Evolutionary conservation across 1,140 invertebrate genomes (phyloP).

Genomic region (Pachypsylla venusta): DNA sequence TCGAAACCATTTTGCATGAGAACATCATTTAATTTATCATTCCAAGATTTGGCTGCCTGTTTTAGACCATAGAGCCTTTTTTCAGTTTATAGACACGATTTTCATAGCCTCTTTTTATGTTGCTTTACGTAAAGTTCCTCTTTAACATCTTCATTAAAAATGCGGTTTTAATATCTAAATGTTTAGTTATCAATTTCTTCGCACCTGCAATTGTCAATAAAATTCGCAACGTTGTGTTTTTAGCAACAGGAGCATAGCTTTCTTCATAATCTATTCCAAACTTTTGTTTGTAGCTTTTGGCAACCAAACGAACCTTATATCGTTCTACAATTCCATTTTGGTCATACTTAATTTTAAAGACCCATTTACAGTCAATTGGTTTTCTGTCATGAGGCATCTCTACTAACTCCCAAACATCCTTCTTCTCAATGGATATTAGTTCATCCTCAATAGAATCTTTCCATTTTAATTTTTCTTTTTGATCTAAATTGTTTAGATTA

Average conservation of each 20-base stretch:
- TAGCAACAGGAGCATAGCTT: conserved; percentile 16
- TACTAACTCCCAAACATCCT: conserved; percentile 2
- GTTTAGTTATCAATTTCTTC: too few relatives aligned
- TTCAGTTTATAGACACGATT: conserved; percentile 23
- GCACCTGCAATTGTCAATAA: conserved; percentile 10
- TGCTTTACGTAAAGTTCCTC: too few relatives aligned
- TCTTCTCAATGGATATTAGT: not conserved
- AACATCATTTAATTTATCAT: conserved; percentile 21
- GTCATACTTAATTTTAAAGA: conserved; percentile 8
- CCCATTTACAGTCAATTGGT: not conserved
- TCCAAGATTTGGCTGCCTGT: conserved; percentile 24
- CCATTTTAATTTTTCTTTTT: not conserved
- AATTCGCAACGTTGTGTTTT: conserved; percentile 12
- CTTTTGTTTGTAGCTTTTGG: conserved; percentile 17
- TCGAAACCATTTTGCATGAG: conserved; percentile 18
- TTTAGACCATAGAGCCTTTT: conserved; percentile 26
- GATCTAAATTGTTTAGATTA: not conserved
- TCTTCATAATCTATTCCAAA: conserved; percentile 14
- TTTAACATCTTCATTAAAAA: too few relatives aligned
- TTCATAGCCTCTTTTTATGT: conserved; percentile 11
- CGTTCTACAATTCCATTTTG: not conserved
- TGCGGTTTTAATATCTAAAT: too few relatives aligned
- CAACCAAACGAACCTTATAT: conserved; percentile 20
- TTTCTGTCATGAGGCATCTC: not conserved
- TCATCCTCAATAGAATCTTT: conserved; percentile 7